Conservation (phyloP, 2,888 invertebrate species). For the Caenorhabditis parvicauda region DNA sequence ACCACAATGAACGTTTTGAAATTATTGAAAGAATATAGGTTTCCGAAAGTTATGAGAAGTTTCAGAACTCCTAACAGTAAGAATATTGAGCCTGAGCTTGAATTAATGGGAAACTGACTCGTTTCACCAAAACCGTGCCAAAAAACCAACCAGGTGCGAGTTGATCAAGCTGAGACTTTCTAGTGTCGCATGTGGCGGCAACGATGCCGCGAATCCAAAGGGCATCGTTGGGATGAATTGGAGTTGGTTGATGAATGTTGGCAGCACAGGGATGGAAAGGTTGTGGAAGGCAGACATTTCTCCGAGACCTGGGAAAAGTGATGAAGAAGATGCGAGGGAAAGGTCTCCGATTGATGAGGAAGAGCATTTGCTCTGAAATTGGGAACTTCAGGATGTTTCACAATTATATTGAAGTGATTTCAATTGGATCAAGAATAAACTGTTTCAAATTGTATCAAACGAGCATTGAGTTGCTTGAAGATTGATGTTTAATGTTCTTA, state of each 20-base stretch:
- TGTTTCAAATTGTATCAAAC: neutral
- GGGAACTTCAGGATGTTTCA: too few species aligned
- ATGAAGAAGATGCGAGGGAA: conserved; percentile 19
- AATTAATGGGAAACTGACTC: too few species aligned
- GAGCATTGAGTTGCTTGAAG: neutral
- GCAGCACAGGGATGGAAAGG: conserved; percentile 16
- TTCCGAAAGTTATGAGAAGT: neutral
- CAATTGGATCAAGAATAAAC: neutral
- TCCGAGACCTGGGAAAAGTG: conserved; percentile 20
- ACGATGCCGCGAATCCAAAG: conserved; percentile 7
- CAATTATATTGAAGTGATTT: neutral
- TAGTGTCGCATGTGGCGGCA: conserved; percentile 23
- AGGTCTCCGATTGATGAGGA: conserved; percentile 16
- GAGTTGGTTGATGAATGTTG: too few species aligned
- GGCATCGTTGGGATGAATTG: too few species aligned
- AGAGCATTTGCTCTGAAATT: conserved; percentile 16
- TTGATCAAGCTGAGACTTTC: conserved; percentile 27
- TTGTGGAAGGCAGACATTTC: conserved; percentile 23
- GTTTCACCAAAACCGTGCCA: too few species aligned
- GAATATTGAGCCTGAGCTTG: too few species aligned
- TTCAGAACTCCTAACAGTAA: too few species aligned
- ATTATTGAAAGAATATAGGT: neutral
- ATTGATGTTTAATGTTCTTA: too few species aligned
- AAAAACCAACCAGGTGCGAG: conserved; percentile 8
- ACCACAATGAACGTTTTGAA: too few species aligned